Evolutionary conservation across 2,113 vertebrate species (phyloP).

Genomic region (Azemiops feae): DNA sequence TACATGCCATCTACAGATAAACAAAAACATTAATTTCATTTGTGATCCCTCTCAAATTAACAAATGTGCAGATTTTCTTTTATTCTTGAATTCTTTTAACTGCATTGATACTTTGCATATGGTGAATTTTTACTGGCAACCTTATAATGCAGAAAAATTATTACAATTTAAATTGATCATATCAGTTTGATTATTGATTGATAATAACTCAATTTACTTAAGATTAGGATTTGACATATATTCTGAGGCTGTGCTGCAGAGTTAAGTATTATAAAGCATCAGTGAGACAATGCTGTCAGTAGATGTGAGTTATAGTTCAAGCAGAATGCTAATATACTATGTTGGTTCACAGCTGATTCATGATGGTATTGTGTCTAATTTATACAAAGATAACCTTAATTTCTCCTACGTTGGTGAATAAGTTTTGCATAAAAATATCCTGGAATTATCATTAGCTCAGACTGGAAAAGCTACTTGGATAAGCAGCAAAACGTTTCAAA

Average conservation of each 20-base stretch:
- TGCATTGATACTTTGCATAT: background rate
- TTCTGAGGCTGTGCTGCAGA: background rate
- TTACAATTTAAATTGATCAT: background rate
- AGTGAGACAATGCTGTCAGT: background rate
- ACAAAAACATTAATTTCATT: background rate
- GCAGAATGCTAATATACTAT: background rate
- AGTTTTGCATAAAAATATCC: background rate
- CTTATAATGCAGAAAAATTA: background rate
- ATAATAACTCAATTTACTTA: background rate
- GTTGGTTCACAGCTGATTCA: background rate
- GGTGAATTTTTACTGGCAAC: background rate
- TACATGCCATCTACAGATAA: background rate
- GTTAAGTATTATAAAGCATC: background rate
- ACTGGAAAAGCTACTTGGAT: background rate
- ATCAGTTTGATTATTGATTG: background rate
- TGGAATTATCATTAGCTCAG: background rate
- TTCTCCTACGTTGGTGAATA: background rate
- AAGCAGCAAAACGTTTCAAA: background rate
- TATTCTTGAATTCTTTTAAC: background rate
- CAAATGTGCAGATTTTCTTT: background rate
- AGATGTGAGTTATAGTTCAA: background rate
- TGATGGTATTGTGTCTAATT: background rate
- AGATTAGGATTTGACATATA: background rate
- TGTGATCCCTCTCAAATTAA: background rate
- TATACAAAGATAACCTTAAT: background rate